A percentile compares a stretch with the other conserved stretches of the same genome.
phyloP scores from a whole-genome alignment of 2,888 invertebrate species.

The Drosophila kokeensis region DNA sequence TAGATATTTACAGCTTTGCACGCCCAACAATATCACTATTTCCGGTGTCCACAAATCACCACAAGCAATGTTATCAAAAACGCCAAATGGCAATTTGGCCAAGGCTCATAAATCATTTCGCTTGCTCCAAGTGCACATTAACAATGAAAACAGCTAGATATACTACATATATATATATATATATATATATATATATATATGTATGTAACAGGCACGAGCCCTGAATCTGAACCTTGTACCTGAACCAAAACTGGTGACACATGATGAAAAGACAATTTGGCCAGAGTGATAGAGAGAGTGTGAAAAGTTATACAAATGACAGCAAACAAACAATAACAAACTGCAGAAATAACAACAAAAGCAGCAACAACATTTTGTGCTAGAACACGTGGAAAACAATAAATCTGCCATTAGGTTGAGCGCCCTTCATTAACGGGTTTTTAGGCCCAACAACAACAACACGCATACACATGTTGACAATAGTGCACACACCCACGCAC shows the following conservation, averaged over 20 bases:
- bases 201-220: constrained; percentile 13
- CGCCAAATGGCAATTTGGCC: constrained; percentile 16
- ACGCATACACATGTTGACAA: constrained; percentile 47
- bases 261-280: constrained; percentile 42
- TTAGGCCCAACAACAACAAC: constrained; percentile 46
- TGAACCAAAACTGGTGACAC: constrained; percentile 21
- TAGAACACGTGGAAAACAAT: constrained; percentile 60
- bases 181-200: neutral
- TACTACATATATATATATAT: neutral
- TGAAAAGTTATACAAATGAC: constrained; percentile 43
- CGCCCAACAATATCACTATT: constrained; percentile 27
- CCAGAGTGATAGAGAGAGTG: constrained; percentile 24
- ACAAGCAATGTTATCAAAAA: constrained; percentile 27
- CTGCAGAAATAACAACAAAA: constrained; percentile 13
- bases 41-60: constrained; percentile 17
- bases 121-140: constrained; percentile 26
- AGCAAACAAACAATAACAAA: constrained; percentile 15
- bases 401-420: constrained; percentile 72
- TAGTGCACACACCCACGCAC: constrained; percentile 49
- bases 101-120: constrained; percentile 52
- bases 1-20: constrained; percentile 16
- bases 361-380: constrained; percentile 33
- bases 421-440: constrained; percentile 75
- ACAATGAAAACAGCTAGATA: constrained; percentile 16
- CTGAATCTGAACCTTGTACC: constrained; percentile 7